Evolutionary conservation across 37 sponge, comb jelly and placozoan genomes (phyloP).

Genomic region (Crambe crambe): DNA sequence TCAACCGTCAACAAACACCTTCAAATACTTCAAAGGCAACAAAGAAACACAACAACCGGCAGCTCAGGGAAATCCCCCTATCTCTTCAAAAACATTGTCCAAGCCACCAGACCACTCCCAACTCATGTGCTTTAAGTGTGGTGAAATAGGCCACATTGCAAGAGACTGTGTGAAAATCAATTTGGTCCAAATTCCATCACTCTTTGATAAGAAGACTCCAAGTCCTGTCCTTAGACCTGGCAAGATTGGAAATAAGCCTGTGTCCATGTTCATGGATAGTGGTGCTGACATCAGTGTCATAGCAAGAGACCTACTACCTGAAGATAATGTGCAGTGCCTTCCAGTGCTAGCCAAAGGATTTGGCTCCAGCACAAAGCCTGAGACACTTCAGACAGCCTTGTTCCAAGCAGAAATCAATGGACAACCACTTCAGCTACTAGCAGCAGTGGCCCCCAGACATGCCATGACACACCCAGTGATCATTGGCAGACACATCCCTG

Average conservation of each 20-base stretch:
- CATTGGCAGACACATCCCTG: neutral
- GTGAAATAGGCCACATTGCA: neutral
- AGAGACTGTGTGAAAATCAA: neutral
- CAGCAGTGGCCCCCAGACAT: neutral
- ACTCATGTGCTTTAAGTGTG: neutral
- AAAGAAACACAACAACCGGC: neutral
- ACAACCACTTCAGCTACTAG: neutral
- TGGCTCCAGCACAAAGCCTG: constrained; percentile 1
- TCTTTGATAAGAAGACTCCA: neutral
- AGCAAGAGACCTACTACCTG: neutral
- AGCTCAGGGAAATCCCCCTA: too few species aligned
- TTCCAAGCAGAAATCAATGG: neutral
- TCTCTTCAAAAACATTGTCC: neutral
- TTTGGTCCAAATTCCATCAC: neutral
- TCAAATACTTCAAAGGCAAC: neutral
- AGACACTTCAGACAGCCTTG: neutral
- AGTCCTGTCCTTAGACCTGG: neutral
- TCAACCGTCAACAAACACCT: neutral
- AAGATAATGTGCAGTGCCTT: neutral
- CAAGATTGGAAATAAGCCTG: neutral
- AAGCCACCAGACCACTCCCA: neutral
- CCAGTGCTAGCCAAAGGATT: neutral
- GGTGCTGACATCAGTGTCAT: neutral
- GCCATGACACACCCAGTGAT: neutral
- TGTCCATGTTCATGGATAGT: neutral